Conservation (phyloP, 2,113 vertebrate genomes). For the Emberiza fucata region DNA sequence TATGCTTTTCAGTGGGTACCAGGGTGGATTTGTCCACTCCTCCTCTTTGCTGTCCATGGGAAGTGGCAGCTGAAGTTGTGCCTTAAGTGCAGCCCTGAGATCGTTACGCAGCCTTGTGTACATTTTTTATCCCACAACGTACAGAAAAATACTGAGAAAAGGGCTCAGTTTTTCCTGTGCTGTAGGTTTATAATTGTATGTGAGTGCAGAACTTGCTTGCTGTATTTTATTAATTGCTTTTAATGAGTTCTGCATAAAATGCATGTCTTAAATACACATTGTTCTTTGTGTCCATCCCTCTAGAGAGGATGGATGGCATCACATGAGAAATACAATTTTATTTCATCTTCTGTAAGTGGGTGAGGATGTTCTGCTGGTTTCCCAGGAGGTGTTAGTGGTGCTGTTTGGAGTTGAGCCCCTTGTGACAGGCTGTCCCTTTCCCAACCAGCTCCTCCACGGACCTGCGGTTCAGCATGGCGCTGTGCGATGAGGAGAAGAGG, state of each 20-base stretch:
- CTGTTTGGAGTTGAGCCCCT: background rate
- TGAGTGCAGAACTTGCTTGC: background rate
- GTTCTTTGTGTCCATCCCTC: background rate
- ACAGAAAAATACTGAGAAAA: background rate
- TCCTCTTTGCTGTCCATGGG: background rate
- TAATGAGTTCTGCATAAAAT: background rate
- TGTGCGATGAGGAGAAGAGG: constrained; percentile 90
- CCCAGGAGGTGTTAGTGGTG: background rate
- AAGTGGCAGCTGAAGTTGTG: background rate
- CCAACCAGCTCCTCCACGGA: constrained; percentile 83
- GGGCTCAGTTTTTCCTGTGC: background rate
- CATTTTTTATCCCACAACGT: background rate
- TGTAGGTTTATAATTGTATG: background rate
- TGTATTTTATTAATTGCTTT: background rate
- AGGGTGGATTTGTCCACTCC: background rate
- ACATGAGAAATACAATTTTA: background rate
- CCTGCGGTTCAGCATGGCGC: constrained; percentile 89
- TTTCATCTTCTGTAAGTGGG: background rate
- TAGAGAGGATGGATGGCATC: background rate
- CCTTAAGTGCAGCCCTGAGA: background rate
- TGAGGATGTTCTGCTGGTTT: background rate
- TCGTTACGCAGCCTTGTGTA: background rate
- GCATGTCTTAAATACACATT: rapidly evolving
- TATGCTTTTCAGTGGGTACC: background rate
- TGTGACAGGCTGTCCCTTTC: background rate